Evolutionary conservation across 2,797 vertebrate genomes (phyloP).

Genomic region (Synanceia verrucosa): DNA sequence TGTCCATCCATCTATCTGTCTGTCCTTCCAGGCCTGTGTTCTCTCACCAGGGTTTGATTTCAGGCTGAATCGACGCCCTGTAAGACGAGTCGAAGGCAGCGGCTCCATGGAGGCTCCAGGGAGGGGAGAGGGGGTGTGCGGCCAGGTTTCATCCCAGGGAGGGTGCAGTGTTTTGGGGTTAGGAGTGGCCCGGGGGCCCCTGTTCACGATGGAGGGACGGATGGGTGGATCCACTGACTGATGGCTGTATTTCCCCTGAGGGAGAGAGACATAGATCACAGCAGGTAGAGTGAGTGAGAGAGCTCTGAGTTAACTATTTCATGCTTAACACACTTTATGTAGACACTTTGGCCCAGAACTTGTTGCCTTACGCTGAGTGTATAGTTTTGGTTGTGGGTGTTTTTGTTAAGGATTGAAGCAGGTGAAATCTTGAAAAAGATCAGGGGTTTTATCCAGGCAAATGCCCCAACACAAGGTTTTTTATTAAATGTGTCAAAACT

Average conservation of each 20-base stretch:
- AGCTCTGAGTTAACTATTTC: constrained; percentile 59
- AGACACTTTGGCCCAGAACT: constrained; percentile 24
- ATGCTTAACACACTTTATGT: constrained; percentile 14
- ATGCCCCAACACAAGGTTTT: background rate
- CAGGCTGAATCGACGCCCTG: constrained; percentile 80
- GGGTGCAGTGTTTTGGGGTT: constrained; percentile 72
- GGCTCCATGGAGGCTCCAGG: constrained; percentile 71
- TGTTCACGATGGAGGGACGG: constrained; percentile 65
- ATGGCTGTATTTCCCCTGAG: constrained; percentile 73
- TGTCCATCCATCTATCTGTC: constrained; percentile 61
- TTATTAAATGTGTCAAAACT: background rate
- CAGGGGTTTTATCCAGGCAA: background rate
- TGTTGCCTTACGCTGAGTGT: background rate
- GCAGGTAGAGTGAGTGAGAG: constrained; percentile 43
- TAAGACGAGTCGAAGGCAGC: constrained; percentile 82
- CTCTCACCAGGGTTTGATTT: constrained; percentile 83
- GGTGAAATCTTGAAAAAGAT: background rate
- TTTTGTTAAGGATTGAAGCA: background rate
- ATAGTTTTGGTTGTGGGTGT: background rate
- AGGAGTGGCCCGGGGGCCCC: constrained; percentile 69
- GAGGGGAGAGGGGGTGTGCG: constrained; percentile 65
- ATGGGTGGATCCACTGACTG: constrained; percentile 79
- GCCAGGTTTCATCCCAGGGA: constrained; percentile 78
- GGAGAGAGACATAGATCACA: constrained; percentile 75
- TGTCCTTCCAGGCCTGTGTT: constrained; percentile 64